Base-by-base conservation (phyloP, 2,888 invertebrate genomes). In the Sarcophaga caerulescens region DNA sequence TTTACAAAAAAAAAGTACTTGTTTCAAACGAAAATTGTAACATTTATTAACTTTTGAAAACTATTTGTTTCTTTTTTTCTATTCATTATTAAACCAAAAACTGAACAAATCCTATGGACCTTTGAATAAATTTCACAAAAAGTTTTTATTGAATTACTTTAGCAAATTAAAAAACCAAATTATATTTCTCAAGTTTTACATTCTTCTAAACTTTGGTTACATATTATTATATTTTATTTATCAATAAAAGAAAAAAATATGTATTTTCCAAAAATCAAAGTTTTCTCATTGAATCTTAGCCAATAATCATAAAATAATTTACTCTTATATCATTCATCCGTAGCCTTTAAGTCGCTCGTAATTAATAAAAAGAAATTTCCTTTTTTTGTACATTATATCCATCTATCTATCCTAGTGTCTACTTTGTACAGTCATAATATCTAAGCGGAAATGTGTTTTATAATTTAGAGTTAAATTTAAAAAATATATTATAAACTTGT, bases 371-470 rank as follows among this genome's bases (percentile, higher is more conserved):
- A 71, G 14, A 71, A 45, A 12, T 47, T 70, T 44, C 35, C 60
- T 45, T 62, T 57, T 35, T 35, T 52, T 83, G 78, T 83, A 83
- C 68, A 78, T 83, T 71, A 14, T 60, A 66, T 66, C 21, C 19
- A 66, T 52, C 35, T 35, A 35, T 10, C 70, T 21, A 71, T 63
- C 45, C 44, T 84, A 79, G 78, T 69, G 69, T 74, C 63, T 79
- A 84, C 12, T 57, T 59, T 84, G 83, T 84, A 84, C 83, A 84
- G 78, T 78, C 83, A 83, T 78, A 78, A 62, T 62, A 63, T 79
- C 12, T 84, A 78, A 84, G 83, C 52, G 66, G 52, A 78, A 73
- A 77, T 63, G 65, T 69, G 57, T 84, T 83, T 78, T 84, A 79
- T 78, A 83, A 78, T 60, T 73, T 62, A 78, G 73, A 73, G 8